Evolutionary conservation across 2,888 invertebrate genomes (phyloP).

Genomic region (Agrochola litura): DNA sequence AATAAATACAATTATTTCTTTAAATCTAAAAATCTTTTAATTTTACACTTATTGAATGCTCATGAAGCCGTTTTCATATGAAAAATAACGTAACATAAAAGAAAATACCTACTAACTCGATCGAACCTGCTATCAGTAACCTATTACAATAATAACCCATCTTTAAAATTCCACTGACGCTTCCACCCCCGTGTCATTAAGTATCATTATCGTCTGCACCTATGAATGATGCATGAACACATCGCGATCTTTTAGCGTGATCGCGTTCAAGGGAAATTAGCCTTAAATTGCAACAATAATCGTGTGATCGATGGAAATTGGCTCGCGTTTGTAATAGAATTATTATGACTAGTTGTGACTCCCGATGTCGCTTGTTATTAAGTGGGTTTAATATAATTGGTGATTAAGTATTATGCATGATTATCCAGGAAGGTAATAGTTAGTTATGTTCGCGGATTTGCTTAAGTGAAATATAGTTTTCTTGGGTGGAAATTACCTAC

Average conservation of each 20-base stretch:
- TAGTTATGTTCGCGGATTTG: background rate
- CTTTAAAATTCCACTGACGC: conserved; percentile 56
- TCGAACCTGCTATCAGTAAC: conserved; percentile 22
- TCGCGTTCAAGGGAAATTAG: conserved; percentile 81
- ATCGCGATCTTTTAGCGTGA: conserved; percentile 79
- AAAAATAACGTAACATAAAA: conserved; percentile 25
- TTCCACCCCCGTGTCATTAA: conserved; percentile 76
- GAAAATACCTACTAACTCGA: conserved; percentile 12
- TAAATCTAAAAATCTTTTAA: no score
- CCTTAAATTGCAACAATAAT: conserved; percentile 79
- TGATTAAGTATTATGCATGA: conserved; percentile 20
- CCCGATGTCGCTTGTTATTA: conserved; percentile 25
- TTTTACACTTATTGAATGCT: no score
- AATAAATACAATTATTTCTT: no score
- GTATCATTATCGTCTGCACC: conserved; percentile 79
- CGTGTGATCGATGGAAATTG: conserved; percentile 67
- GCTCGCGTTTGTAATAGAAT: conserved; percentile 47
- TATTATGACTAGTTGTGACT: conserved; percentile 56
- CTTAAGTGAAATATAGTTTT: background rate
- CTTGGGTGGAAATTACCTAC: background rate
- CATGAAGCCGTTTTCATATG: background rate
- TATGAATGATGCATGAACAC: conserved; percentile 85
- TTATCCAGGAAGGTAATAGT: conserved; percentile 2
- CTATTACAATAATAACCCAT: conserved; percentile 59
- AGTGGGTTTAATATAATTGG: conserved; percentile 6